phyloP scores from a whole-genome alignment of 2,888 invertebrate species.

The Melikaiella ostensackeni region DNA sequence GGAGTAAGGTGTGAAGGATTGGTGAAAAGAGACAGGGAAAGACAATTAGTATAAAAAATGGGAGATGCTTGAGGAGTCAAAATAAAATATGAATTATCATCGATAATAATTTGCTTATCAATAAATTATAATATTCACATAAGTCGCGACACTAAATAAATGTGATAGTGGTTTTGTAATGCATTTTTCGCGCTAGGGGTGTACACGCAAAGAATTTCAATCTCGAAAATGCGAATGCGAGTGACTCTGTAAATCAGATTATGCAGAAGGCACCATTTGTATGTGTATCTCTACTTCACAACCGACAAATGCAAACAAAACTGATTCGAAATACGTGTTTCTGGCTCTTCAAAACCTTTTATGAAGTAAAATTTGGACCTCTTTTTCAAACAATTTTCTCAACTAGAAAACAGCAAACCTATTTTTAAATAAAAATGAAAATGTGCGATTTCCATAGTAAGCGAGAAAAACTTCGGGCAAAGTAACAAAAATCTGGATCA shows the following conservation, averaged over 20 bases:
- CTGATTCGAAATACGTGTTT: conserved; percentile 13
- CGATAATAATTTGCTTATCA: not conserved
- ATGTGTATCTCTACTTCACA: not conserved
- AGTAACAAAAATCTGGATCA: not conserved
- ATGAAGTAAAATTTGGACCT: conserved; percentile 4
- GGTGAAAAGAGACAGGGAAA: too few species aligned
- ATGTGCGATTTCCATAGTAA: not conserved
- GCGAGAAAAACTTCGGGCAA: not conserved
- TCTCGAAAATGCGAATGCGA: conserved; percentile 15
- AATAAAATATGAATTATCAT: too few species aligned
- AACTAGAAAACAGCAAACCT: not conserved
- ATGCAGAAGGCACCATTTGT: conserved; percentile 21
- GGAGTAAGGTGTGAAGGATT: too few species aligned
- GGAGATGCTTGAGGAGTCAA: too few species aligned
- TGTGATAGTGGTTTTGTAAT: not conserved
- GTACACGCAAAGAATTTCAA: not conserved
- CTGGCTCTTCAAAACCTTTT: not conserved
- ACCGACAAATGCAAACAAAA: not conserved
- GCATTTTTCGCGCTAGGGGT: not conserved
- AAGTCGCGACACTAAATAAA: not conserved
- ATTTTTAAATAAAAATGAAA: not conserved
- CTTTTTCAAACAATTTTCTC: not conserved
- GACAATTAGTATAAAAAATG: too few species aligned
- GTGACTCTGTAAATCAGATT: conserved; percentile 29
- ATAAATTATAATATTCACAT: not conserved